These are phyloP conservation scores for Chloromyia formosa DNA, from an alignment of 2,888 invertebrate species.

Conservation along the genomic window DNA sequence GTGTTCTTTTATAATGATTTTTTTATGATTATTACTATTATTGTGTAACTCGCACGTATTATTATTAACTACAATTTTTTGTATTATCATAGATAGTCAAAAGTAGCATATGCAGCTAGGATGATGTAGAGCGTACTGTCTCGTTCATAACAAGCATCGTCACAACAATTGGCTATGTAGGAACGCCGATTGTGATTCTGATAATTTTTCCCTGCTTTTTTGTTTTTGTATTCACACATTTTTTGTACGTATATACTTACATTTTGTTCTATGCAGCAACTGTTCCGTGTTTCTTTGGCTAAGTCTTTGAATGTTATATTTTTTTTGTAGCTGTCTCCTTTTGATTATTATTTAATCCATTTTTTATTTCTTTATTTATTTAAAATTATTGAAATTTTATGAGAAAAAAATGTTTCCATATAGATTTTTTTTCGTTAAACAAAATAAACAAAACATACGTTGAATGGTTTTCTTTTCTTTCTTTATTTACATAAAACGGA, in stretches of 20 bases:
- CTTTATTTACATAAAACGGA: too few relatives aligned
- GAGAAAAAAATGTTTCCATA: neutral
- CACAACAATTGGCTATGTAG: too few relatives aligned
- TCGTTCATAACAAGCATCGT: too few relatives aligned
- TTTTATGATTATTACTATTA: slow-evolving; percentile 10
- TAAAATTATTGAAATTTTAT: neutral
- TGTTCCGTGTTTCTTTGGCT: neutral
- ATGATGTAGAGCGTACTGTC: too few relatives aligned
- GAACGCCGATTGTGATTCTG: too few relatives aligned
- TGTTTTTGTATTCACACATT: too few relatives aligned
- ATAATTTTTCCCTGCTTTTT: too few relatives aligned
- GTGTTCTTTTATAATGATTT: slow-evolving; percentile 23
- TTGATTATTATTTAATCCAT: neutral
- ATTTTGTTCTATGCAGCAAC: too few relatives aligned
- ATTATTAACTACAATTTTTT: slow-evolving; percentile 16
- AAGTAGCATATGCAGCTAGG: slow-evolving; percentile 20
- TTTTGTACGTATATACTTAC: too few relatives aligned
- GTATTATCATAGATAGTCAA: slow-evolving; percentile 38
- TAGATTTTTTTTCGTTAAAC: neutral
- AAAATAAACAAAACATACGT: neutral
- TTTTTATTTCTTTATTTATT: neutral
- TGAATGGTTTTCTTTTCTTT: too few relatives aligned
- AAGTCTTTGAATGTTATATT: slow-evolving; percentile 1
- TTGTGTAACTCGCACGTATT: neutral
- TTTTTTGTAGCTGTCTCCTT: neutral